Evolutionary conservation across 2,113 vertebrate species (phyloP).

Genomic region (Pseudorasbora parva): DNA sequence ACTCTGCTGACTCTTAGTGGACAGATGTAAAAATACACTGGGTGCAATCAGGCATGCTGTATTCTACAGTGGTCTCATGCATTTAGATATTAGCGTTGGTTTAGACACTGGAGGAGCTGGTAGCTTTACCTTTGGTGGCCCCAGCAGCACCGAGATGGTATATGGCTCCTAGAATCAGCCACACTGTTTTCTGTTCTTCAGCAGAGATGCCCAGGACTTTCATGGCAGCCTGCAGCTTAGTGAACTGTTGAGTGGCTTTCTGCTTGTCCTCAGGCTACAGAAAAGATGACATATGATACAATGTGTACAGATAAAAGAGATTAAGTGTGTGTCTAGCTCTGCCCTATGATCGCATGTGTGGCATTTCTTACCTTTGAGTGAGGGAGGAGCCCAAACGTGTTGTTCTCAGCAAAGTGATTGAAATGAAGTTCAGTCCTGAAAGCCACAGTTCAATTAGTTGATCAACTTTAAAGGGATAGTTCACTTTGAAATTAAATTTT

Average conservation of each 20-base stretch:
- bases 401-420: conserved; percentile 93
- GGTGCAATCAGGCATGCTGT: neutral
- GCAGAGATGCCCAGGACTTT: conserved; percentile 88
- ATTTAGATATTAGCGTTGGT: neutral
- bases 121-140: conserved; percentile 90
- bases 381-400: conserved; percentile 84
- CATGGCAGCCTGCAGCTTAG: conserved; percentile 94
- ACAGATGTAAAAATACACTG: conserved; percentile 23
- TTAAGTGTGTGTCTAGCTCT: neutral
- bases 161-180: conserved; percentile 87
- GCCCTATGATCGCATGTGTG: neutral
- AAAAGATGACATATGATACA: neutral
- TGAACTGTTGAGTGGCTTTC: conserved; percentile 90
- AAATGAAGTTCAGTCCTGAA: conserved; percentile 95
- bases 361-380: conserved; percentile 81
- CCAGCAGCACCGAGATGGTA: conserved; percentile 94
- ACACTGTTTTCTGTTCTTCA: conserved; percentile 88
- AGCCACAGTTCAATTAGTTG: neutral
- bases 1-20: conserved; percentile 75
- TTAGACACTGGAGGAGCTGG: neutral
- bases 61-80: neutral
- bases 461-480: too few species aligned
- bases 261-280: conserved; percentile 90
- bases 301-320: neutral
- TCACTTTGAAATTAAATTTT: too few species aligned